Conservation (phyloP, 2,113 vertebrate genomes). For the Ploceus nigricollis region DNA sequence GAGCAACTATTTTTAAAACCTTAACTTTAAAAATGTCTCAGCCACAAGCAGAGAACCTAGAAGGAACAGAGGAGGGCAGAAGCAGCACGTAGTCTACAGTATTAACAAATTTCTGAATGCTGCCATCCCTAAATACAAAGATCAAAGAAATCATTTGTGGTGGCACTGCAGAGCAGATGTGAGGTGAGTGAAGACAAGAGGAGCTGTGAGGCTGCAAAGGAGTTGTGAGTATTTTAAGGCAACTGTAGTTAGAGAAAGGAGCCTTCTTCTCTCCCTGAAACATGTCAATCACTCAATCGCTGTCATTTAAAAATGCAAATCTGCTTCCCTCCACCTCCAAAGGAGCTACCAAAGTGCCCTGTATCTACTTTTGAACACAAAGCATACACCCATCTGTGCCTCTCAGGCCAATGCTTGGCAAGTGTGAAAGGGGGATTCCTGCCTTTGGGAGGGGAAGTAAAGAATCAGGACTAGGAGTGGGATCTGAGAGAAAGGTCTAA, state of each 20-base stretch:
- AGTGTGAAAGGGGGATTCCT: not conserved
- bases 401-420: not conserved
- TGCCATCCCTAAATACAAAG: not conserved
- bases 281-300: not conserved
- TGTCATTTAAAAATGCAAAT: not conserved
- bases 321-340: not conserved
- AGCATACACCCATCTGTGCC: not conserved
- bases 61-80: constrained; percentile 47
- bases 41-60: not conserved
- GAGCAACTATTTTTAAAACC: not conserved
- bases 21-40: not conserved
- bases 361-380: not conserved
- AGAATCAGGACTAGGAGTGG: not conserved
- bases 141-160: not conserved
- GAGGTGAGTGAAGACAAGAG: not conserved
- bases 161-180: not conserved
- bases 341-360: not conserved
- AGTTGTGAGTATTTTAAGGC: not conserved
- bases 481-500: not conserved
- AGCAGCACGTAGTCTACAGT: not conserved
- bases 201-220: not conserved
- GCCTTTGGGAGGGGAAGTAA: not conserved
- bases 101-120: constrained; percentile 2
- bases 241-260: not conserved
- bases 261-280: not conserved